phyloP scores from a whole-genome alignment of 2,797 vertebrate genomes.

The Sphaeramia orbicularis region DNA sequence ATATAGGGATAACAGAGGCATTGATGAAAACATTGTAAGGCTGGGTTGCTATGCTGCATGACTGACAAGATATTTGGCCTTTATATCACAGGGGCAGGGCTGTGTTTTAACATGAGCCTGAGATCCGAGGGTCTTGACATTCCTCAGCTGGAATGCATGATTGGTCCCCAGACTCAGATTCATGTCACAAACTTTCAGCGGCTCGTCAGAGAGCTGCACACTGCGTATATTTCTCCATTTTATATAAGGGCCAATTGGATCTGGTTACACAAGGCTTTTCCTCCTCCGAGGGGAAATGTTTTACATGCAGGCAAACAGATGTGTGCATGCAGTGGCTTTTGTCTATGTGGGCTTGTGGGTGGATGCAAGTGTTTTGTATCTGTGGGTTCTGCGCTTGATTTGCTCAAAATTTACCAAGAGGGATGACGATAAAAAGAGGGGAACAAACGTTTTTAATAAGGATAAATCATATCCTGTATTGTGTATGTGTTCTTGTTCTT shows the following conservation, averaged over 20 bases:
- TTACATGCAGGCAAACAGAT: constrained; percentile 67
- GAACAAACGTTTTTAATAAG: background rate
- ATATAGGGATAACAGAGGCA: constrained; percentile 26
- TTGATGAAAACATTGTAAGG: constrained; percentile 31
- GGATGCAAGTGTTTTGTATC: constrained; percentile 5
- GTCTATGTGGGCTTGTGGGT: constrained; percentile 6
- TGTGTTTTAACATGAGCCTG: constrained; percentile 58
- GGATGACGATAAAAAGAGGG: background rate
- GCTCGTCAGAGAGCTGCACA: constrained; percentile 66
- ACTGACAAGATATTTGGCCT: constrained; percentile 51
- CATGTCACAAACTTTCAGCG: constrained; percentile 76
- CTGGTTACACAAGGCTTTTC: constrained; percentile 67
- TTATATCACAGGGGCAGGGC: constrained; percentile 23
- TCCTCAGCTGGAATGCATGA: constrained; percentile 69
- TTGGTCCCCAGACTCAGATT: constrained; percentile 69
- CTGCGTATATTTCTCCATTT: constrained; percentile 72
- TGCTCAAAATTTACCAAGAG: constrained; percentile 4
- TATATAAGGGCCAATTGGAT: constrained; percentile 66
- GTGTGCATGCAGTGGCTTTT: constrained; percentile 22
- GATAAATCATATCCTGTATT: constrained; percentile 6
- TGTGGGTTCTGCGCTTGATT: constrained; percentile 17
- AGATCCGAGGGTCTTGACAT: constrained; percentile 61
- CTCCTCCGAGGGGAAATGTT: constrained; percentile 52
- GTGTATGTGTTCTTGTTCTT: background rate
- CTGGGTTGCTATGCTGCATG: constrained; percentile 23